phyloP scores from a whole-genome alignment of 2,113 vertebrate genomes.

The Xyrauchen texanus region DNA sequence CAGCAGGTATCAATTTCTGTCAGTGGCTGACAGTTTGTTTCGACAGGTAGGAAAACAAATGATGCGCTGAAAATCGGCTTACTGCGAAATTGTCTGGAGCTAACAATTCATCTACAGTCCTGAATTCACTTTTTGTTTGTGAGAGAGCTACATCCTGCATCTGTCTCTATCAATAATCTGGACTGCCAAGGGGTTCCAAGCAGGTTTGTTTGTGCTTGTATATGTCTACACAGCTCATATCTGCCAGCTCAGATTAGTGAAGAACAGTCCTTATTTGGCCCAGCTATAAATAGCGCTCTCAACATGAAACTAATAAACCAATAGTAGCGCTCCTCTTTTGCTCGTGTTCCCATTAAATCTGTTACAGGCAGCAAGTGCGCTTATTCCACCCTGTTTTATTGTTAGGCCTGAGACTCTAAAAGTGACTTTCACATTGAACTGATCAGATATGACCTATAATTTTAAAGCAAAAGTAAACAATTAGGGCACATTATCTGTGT shows the following conservation, averaged over 20 bases:
- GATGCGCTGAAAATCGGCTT: slow-evolving; percentile 67
- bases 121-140: slow-evolving; percentile 60
- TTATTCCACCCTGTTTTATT: slow-evolving; percentile 2
- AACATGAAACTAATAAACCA: slow-evolving; percentile 31
- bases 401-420: slow-evolving; percentile 4
- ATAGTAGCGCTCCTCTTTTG: not conserved
- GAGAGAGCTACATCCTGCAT: slow-evolving; percentile 23
- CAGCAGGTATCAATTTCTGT: slow-evolving; percentile 63
- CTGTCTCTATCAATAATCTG: slow-evolving; percentile 56
- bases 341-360: slow-evolving; percentile 7
- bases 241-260: slow-evolving; percentile 11
- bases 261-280: slow-evolving; percentile 16
- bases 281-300: slow-evolving; percentile 10
- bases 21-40: slow-evolving; percentile 63
- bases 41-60: slow-evolving; percentile 62
- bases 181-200: slow-evolving; percentile 25
- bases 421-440: not conserved
- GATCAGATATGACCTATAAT: slow-evolving; percentile 7
- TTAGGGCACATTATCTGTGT: slow-evolving; percentile 12
- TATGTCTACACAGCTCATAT: not conserved
- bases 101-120: slow-evolving; percentile 62
- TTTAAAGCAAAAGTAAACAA: slow-evolving; percentile 14
- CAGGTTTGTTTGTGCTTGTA: not conserved
- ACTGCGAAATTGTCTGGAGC: slow-evolving; percentile 51
- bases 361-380: slow-evolving; percentile 6